Conservation (phyloP, 2,797 vertebrate species). For the Pelodytes ibericus region DNA sequence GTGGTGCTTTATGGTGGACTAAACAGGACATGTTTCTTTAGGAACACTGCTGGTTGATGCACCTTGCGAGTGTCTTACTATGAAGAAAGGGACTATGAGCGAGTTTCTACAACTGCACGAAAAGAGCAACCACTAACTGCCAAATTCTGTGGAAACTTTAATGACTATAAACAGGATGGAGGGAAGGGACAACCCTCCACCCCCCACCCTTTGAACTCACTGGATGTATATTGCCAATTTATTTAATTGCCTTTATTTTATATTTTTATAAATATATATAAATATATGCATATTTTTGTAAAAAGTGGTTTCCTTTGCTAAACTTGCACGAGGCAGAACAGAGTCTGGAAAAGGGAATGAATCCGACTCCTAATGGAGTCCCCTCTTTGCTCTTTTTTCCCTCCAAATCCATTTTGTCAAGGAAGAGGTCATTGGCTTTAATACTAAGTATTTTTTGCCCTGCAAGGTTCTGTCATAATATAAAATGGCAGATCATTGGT, state of each 20-base stretch:
- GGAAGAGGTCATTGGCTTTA: conserved; percentile 15
- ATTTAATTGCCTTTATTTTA: conserved; percentile 54
- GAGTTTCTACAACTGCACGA: background rate
- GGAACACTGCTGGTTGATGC: conserved; percentile 3
- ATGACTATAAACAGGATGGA: background rate
- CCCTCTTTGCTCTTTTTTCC: background rate
- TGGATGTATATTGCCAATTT: conserved; percentile 47
- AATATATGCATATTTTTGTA: conserved; percentile 55
- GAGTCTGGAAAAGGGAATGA: conserved; percentile 46
- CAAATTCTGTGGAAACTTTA: conserved; percentile 1
- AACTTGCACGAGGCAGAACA: conserved; percentile 54
- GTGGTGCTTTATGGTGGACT: conserved; percentile 72
- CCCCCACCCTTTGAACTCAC: conserved; percentile 40
- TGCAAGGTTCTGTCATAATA: background rate
- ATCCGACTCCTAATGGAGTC: conserved; percentile 26
- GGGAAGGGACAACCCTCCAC: conserved; percentile 12
- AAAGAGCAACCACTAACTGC: conserved; percentile 22
- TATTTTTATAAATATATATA: conserved; percentile 52
- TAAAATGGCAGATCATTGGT: conserved; percentile 4
- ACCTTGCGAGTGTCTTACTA: background rate
- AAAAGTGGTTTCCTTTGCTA: conserved; percentile 51
- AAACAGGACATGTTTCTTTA: conserved; percentile 17
- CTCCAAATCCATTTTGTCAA: conserved; percentile 17
- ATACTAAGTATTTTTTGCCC: conserved; percentile 1
- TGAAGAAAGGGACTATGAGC: background rate